These are phyloP conservation scores for Bugulina stolonifera DNA, from an alignment of 2,888 invertebrate genomes.

Conservation along the genomic window DNA sequence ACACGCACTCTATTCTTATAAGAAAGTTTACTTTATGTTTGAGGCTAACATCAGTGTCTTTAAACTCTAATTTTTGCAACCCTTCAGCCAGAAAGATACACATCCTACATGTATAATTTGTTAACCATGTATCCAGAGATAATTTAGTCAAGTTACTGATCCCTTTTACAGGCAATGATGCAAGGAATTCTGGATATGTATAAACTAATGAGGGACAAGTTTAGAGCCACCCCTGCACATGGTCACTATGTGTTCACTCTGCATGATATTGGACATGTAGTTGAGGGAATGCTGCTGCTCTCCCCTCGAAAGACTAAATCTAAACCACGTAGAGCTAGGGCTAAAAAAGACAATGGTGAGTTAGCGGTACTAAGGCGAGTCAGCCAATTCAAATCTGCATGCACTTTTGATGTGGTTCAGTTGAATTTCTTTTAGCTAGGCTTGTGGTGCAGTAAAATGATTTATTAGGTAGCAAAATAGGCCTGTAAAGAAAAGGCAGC, in stretches of 20 bases:
- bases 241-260: constrained; percentile 48
- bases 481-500: too few relatives aligned
- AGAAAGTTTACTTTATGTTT: too few relatives aligned
- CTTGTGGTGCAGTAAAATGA: background rate
- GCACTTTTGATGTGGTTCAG: too few relatives aligned
- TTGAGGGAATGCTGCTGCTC: constrained; percentile 48
- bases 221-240: constrained; percentile 44
- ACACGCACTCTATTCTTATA: too few relatives aligned
- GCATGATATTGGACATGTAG: constrained; percentile 42
- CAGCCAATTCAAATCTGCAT: too few relatives aligned
- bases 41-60: too few relatives aligned
- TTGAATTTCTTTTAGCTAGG: background rate
- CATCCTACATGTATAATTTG: too few relatives aligned
- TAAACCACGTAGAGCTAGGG: constrained; percentile 34
- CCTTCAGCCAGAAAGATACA: too few relatives aligned
- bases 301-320: constrained; percentile 37
- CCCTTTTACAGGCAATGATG: constrained; percentile 43
- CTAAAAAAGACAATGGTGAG: constrained; percentile 24
- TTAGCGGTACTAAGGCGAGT: background rate
- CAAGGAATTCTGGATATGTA: constrained; percentile 44
- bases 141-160: too few relatives aligned
- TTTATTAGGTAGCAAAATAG: too few relatives aligned
- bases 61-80: too few relatives aligned
- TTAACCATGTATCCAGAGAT: too few relatives aligned
- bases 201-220: constrained; percentile 37